Evolutionary conservation across 2,888 invertebrate species (phyloP), one percentile per base, ranked within the genome.

Genomic region (Hypolimnas misippus): DNA sequence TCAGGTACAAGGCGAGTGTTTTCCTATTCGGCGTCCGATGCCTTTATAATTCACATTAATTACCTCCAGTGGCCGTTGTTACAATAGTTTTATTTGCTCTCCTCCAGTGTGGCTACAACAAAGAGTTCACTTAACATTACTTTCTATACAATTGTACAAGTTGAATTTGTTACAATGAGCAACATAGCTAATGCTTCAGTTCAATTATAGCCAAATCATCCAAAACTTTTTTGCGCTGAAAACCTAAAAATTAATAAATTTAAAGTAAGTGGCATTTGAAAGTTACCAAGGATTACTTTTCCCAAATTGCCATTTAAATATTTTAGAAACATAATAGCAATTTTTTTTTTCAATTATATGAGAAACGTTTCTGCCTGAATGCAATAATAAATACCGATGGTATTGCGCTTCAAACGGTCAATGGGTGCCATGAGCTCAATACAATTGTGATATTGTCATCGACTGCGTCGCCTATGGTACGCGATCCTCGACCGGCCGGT

Each of bases 31-130:
- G 55, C 42, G 21, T 44, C 51, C 54, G 50, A 57, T 62, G 64
- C 46, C 25, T 85, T 80, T 78, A 80, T 76, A 77, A 83, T 84
- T 81, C 78, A 78, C 78, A 80, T 84, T 85, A 86, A 87, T 87
- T 87, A 70, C 61, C 67, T 62, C 44, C 40, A 85, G 82, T 82
- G 82, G 78, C 75, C 75, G 74, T 72, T 70, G 76, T 76, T 78
- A 83, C 83, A 86, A 86, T 86, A 86, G 85, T 87, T 87, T 81
- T 84, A 85, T 87, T 87, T 88, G 81, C 82, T 67, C 76, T 75
- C 69, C 65, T 76, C 75, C 77, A 58, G 55, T 57, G 62, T 73
- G 46, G 76, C 73, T 76, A 73, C 70, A 75, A 84, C 86, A 86
- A 86, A 85, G 87, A 86, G 83, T 85, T 68, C 49, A 54, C 54